Evolutionary conservation across 2,888 invertebrate genomes (phyloP).

Genomic region (Cephalotes varians): DNA sequence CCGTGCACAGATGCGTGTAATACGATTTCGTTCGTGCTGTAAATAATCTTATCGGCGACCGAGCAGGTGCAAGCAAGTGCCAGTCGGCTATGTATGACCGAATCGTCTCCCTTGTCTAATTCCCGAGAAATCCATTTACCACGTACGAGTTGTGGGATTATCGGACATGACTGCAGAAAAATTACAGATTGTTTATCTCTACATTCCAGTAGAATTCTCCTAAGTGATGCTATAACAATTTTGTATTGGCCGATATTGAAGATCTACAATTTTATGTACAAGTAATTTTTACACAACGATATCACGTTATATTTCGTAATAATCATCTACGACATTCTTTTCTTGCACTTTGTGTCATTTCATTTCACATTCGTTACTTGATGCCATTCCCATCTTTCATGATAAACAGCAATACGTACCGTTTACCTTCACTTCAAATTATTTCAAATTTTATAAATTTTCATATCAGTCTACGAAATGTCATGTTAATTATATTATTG

Average conservation of each 20-base stretch:
- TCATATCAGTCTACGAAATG: neutral
- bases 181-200: conserved; percentile 9
- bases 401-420: neutral
- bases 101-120: conserved; percentile 43
- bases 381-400: neutral
- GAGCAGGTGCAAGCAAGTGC: conserved; percentile 60
- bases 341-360: neutral
- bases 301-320: neutral
- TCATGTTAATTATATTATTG: neutral
- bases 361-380: conserved; percentile 10
- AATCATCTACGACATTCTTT: neutral
- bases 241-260: neutral
- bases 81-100: conserved; percentile 5
- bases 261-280: neutral
- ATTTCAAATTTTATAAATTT: neutral
- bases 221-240: neutral
- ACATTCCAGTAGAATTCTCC: neutral
- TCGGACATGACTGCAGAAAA: conserved; percentile 20
- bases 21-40: conserved; percentile 70
- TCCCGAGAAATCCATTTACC: conserved; percentile 46
- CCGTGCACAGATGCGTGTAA: conserved; percentile 73
- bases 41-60: conserved; percentile 72
- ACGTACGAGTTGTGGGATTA: conserved; percentile 31
- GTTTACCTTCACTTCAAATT: neutral
- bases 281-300: neutral